Percentiles rank a stretch among this genome's conserved stretches.
These are phyloP conservation scores for Stenodema calcarata DNA, from an alignment of 2,888 invertebrate species.

Conservation along the genomic window DNA sequence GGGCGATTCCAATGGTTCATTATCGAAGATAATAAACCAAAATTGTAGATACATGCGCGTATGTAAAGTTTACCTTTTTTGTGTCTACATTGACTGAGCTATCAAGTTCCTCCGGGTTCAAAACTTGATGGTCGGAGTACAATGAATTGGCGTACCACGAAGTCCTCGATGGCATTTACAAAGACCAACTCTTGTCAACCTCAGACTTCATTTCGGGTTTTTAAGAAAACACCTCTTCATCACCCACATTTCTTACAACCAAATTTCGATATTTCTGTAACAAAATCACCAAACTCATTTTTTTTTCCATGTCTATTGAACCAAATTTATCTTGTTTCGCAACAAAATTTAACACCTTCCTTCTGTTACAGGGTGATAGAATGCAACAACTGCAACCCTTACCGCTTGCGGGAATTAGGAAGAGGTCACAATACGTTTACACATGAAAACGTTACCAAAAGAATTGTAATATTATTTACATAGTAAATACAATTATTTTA, in stretches of 20 bases:
- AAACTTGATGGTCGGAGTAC: too few relatives aligned
- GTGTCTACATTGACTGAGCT: too few relatives aligned
- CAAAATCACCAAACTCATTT: neutral
- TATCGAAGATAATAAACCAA: too few relatives aligned
- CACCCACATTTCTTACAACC: neutral
- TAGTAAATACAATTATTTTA: conserved; percentile 55
- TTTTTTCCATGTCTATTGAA: neutral
- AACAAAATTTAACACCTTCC: neutral
- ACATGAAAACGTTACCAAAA: conserved; percentile 51
- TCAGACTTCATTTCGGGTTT: too few relatives aligned
- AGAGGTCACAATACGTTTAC: conserved; percentile 54
- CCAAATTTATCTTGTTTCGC: neutral
- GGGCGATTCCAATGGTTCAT: too few relatives aligned
- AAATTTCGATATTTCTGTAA: neutral
- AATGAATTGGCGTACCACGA: too few relatives aligned
- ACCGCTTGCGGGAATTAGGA: conserved; percentile 54
- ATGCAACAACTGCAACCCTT: conserved; percentile 52
- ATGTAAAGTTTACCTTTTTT: too few relatives aligned
- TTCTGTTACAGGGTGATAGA: conserved; percentile 53
- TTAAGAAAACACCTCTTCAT: too few relatives aligned
- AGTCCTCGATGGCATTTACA: too few relatives aligned
- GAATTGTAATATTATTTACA: conserved; percentile 53
- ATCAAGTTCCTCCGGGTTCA: too few relatives aligned
- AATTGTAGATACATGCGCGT: too few relatives aligned
- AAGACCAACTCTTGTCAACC: too few relatives aligned